A percentile compares a stretch with the other conserved stretches of the same genome.
Conservation (phyloP, 1,140 invertebrate species). For the Magallana gigas region DNA sequence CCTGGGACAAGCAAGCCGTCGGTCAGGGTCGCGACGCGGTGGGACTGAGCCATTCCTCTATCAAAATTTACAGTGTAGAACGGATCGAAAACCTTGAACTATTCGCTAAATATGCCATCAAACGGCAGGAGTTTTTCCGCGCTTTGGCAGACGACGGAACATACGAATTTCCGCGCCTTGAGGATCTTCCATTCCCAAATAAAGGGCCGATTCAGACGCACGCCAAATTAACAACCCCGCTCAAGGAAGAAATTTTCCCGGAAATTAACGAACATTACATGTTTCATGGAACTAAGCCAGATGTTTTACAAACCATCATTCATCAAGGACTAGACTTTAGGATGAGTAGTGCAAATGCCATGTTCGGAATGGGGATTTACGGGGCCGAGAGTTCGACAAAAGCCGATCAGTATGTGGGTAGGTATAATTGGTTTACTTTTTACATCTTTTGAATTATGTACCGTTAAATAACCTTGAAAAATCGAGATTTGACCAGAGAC, state of each 20-base stretch:
- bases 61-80: conserved; percentile 54
- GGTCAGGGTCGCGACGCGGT: conserved; percentile 57
- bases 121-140: conserved; percentile 43
- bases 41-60: conserved; percentile 46
- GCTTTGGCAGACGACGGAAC: conserved; percentile 28
- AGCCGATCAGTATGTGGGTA: conserved; percentile 67
- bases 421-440: not conserved
- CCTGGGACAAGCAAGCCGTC: conserved; percentile 51
- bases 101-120: conserved; percentile 52
- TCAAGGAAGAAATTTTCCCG: conserved; percentile 43
- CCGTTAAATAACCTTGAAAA: not conserved
- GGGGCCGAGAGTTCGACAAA: conserved; percentile 65
- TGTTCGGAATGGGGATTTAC: conserved; percentile 65
- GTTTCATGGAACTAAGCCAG: conserved; percentile 64
- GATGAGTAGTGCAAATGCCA: conserved; percentile 49
- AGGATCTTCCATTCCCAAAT: conserved; percentile 42
- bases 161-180: conserved; percentile 18
- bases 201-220: conserved; percentile 42
- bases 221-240: not conserved
- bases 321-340: conserved; percentile 55
- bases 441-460: no score
- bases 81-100: conserved; percentile 57
- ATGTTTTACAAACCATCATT: conserved; percentile 48
- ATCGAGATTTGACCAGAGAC: no score
- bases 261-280: conserved; percentile 67